Percentiles rank a stretch among this genome's conserved stretches.
These are phyloP conservation scores for Antennarius maculatus DNA, from an alignment of 2,797 vertebrate genomes.

Conservation along the genomic window DNA sequence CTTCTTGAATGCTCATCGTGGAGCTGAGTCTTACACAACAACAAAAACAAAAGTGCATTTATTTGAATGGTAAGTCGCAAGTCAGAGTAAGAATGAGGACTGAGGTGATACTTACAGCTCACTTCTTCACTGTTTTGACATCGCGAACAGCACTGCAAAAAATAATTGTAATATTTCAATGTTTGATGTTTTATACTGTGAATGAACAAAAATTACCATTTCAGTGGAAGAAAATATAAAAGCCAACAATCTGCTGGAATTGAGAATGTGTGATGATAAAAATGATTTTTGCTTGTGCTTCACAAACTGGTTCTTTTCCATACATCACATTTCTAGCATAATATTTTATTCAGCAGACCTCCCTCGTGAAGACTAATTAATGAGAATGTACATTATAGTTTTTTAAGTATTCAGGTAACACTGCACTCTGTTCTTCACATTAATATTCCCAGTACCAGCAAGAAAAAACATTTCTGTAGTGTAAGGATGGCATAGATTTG, in stretches of 20 bases:
- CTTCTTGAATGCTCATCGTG: not conserved
- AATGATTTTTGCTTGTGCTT: not conserved
- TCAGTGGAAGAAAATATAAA: not conserved
- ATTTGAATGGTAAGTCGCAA: not conserved
- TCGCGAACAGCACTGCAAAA: not conserved
- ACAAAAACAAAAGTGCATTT: not conserved
- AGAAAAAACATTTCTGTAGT: slow-evolving; percentile 9
- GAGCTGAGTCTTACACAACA: not conserved
- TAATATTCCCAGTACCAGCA: slow-evolving; percentile 18
- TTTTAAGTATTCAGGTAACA: slow-evolving; percentile 37
- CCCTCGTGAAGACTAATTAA: slow-evolving; percentile 15
- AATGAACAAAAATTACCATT: not conserved
- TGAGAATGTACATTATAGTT: slow-evolving; percentile 29
- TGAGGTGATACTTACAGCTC: not conserved
- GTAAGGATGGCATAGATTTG: not conserved
- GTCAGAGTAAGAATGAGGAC: not conserved
- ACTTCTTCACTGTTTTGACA: not conserved
- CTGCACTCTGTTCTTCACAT: slow-evolving; percentile 19
- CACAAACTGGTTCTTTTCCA: slow-evolving; percentile 5
- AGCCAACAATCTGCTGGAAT: not conserved
- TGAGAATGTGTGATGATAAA: slow-evolving; percentile 1
- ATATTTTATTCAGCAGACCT: slow-evolving; percentile 44
- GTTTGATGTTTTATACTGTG: not conserved
- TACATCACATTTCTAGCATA: slow-evolving; percentile 12
- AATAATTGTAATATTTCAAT: not conserved